Conservation (phyloP, 2,888 invertebrate species). For the Aleiodes testaceus region DNA sequence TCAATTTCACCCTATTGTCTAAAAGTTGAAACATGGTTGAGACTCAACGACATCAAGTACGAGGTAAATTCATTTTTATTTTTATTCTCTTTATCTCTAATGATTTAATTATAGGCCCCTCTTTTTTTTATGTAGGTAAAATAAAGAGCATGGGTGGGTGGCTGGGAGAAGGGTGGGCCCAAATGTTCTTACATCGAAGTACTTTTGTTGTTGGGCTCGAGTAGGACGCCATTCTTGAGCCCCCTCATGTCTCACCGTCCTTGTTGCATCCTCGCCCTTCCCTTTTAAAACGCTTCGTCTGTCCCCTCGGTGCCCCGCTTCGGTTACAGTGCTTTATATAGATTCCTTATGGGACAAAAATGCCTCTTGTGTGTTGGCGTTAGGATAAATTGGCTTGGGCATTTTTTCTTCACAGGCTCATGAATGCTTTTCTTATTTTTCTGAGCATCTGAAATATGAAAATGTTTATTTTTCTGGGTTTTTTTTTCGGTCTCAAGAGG, state of each 20-base stretch:
- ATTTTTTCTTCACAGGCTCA: background rate
- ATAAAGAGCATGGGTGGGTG: background rate
- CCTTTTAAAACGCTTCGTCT: conserved; percentile 34
- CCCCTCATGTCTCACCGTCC: conserved; percentile 34
- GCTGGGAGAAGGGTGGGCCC: background rate
- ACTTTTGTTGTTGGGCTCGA: conserved; percentile 39
- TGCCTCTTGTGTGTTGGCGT: conserved; percentile 28
- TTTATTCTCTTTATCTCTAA: conserved; percentile 9
- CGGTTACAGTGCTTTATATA: conserved; percentile 22
- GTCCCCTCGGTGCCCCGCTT: background rate
- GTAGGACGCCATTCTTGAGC: conserved; percentile 46
- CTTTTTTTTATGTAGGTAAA: background rate
- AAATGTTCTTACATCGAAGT: conserved; percentile 44
- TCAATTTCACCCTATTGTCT: conserved; percentile 94
- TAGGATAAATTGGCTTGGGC: background rate
- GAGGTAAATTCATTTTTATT: conserved; percentile 81
- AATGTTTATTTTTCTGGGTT: conserved; percentile 12
- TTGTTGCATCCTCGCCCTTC: conserved; percentile 44
- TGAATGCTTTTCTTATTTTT: conserved; percentile 1
- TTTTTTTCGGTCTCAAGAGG: conserved; percentile 1
- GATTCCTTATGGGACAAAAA: conserved; percentile 40
- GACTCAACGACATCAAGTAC: conserved; percentile 92
- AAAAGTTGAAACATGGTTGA: conserved; percentile 96
- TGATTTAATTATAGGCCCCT: background rate
- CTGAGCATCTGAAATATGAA: background rate